These are phyloP conservation scores for Melanophora roralis DNA, from an alignment of 2,888 invertebrate genomes.

Conservation along the genomic window DNA sequence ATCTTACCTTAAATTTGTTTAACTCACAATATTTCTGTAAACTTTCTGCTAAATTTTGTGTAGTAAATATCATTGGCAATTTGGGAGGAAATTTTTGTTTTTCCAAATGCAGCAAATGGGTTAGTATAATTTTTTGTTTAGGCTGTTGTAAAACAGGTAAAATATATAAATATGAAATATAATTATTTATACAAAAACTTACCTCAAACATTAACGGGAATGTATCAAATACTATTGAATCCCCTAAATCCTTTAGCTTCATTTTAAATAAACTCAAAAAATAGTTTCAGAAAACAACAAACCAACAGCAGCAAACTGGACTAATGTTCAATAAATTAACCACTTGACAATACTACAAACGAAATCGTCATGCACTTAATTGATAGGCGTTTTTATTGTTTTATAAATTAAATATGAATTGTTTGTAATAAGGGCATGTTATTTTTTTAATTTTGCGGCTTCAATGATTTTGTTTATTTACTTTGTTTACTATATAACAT, in stretches of 20 bases:
- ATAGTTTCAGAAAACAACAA: background rate
- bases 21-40: constrained; percentile 37
- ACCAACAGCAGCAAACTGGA: background rate
- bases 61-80: constrained; percentile 59
- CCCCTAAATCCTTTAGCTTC: constrained; percentile 56
- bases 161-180: background rate
- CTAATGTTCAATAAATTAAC: background rate
- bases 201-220: constrained; percentile 54
- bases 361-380: too few relatives aligned
- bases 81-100: constrained; percentile 43
- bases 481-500: background rate
- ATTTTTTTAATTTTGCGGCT: too few relatives aligned
- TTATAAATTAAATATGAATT: too few relatives aligned
- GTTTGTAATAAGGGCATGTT: too few relatives aligned
- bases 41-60: constrained; percentile 33
- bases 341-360: too few relatives aligned
- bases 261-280: constrained; percentile 12
- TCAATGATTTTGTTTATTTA: background rate
- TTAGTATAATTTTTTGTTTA: constrained; percentile 58
- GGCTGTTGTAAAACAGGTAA: constrained; percentile 29
- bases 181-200: background rate
- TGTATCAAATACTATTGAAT: constrained; percentile 58
- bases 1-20: constrained; percentile 43
- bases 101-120: constrained; percentile 52
- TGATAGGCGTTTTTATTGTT: too few relatives aligned